Percentiles rank a stretch among this genome's conserved stretches.
These are phyloP conservation scores for Anniella stebbinsi DNA, from an alignment of 2,797 vertebrate genomes.

Conservation along the genomic window DNA sequence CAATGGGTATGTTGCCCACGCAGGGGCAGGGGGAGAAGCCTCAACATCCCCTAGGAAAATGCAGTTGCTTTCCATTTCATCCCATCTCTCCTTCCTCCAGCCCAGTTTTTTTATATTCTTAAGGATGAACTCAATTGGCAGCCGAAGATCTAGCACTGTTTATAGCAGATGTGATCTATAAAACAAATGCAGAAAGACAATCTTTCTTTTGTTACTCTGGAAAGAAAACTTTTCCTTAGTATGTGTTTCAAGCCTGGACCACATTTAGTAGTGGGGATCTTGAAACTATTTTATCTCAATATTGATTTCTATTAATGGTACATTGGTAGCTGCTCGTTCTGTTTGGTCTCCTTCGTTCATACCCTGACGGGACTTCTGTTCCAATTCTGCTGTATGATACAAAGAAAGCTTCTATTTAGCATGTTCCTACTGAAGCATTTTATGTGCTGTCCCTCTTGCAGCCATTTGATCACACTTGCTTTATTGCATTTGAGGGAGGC, in stretches of 20 bases:
- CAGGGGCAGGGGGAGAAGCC: no score
- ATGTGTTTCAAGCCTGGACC: slow-evolving; percentile 36
- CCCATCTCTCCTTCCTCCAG: not conserved
- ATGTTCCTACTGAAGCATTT: not conserved
- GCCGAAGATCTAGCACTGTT: not conserved
- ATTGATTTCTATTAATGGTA: not conserved
- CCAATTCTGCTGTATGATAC: not conserved
- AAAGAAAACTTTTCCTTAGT: slow-evolving; percentile 1
- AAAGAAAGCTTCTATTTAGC: not conserved
- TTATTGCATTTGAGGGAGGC: slow-evolving; percentile 44
- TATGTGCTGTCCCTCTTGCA: not conserved
- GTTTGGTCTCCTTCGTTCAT: not conserved
- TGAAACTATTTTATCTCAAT: slow-evolving; percentile 20
- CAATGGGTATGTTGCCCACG: no score
- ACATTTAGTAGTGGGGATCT: slow-evolving; percentile 22
- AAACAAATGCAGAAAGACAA: not conserved
- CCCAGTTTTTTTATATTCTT: not conserved
- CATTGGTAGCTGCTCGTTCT: not conserved
- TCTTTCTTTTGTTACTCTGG: not conserved
- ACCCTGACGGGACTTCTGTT: not conserved
- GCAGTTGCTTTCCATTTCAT: not conserved
- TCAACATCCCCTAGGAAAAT: no score
- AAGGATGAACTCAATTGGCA: not conserved
- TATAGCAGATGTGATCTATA: not conserved
- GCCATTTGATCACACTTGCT: slow-evolving; percentile 42